phyloP scores from a whole-genome alignment of 2,113 vertebrate species.

The Platanista minor region DNA sequence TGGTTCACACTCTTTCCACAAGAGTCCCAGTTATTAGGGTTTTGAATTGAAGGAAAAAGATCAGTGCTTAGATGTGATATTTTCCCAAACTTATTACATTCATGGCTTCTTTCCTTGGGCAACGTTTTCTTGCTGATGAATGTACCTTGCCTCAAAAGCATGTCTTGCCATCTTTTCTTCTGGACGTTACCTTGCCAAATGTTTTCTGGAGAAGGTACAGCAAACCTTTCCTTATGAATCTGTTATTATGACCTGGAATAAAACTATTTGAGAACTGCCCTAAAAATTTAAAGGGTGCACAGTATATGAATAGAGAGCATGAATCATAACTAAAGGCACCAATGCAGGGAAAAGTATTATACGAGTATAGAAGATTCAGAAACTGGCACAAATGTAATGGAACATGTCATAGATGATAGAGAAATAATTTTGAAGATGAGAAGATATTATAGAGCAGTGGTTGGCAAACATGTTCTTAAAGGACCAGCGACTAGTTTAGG shows the following conservation, averaged over 20 bases:
- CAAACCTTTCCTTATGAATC: slow-evolving; percentile 11
- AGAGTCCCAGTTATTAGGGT: slow-evolving; percentile 62
- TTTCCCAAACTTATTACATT: slow-evolving; percentile 22
- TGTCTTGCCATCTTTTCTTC: slow-evolving; percentile 12
- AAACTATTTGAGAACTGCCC: slow-evolving; percentile 13
- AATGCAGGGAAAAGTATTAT: background rate
- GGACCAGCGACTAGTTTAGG: background rate
- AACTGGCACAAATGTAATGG: background rate
- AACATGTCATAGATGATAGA: background rate
- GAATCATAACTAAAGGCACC: background rate
- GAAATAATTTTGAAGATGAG: background rate
- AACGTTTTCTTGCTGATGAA: slow-evolving; percentile 34
- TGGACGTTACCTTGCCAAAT: slow-evolving; percentile 1
- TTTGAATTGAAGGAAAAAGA: slow-evolving; percentile 57
- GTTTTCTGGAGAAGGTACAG: slow-evolving; percentile 57
- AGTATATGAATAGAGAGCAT: background rate
- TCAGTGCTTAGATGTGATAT: background rate
- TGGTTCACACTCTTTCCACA: slow-evolving; percentile 61
- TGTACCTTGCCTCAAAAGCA: slow-evolving; percentile 19
- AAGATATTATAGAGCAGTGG: background rate
- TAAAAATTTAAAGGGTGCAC: background rate
- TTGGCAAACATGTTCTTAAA: background rate
- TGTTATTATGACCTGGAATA: slow-evolving; percentile 1
- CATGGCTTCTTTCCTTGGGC: background rate
- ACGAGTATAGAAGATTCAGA: background rate